These are phyloP conservation scores for Biston betularia DNA, from an alignment of 2,888 invertebrate species.

Conservation along the genomic window DNA sequence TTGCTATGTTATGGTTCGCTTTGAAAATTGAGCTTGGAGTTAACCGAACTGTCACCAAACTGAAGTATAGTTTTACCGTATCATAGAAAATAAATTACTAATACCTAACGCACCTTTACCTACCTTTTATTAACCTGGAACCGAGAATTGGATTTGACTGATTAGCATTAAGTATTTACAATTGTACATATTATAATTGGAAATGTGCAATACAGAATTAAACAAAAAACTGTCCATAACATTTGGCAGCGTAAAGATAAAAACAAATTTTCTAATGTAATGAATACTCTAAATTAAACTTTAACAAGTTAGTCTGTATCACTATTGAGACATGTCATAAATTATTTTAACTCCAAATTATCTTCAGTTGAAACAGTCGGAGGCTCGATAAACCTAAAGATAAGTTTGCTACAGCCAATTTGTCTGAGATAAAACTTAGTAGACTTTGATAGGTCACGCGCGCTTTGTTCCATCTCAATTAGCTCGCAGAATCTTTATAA, in stretches of 20 bases:
- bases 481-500: conserved; percentile 41
- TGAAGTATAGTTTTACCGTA: not conserved
- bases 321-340: not conserved
- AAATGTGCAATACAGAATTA: too few species aligned
- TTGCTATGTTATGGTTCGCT: conserved; percentile 5
- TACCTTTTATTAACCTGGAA: not conserved
- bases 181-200: too few species aligned
- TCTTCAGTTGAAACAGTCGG: conserved; percentile 1
- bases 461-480: conserved; percentile 45
- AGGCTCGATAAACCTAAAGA: conserved; percentile 24
- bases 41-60: not conserved
- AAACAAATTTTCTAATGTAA: not conserved
- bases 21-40: conserved; percentile 4
- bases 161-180: too few species aligned
- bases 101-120: conserved; percentile 9
- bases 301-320: not conserved
- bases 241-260: too few species aligned
- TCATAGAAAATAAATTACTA: not conserved
- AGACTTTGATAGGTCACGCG: conserved; percentile 45
- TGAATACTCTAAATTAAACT: not conserved
- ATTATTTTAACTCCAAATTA: not conserved
- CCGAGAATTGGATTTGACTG: too few species aligned
- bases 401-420: conserved; percentile 29
- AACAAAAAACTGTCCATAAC: too few species aligned
- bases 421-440: conserved; percentile 40